Evolutionary conservation across 2,797 vertebrate species (phyloP).

Genomic region (Catamblyrhynchus diadema): DNA sequence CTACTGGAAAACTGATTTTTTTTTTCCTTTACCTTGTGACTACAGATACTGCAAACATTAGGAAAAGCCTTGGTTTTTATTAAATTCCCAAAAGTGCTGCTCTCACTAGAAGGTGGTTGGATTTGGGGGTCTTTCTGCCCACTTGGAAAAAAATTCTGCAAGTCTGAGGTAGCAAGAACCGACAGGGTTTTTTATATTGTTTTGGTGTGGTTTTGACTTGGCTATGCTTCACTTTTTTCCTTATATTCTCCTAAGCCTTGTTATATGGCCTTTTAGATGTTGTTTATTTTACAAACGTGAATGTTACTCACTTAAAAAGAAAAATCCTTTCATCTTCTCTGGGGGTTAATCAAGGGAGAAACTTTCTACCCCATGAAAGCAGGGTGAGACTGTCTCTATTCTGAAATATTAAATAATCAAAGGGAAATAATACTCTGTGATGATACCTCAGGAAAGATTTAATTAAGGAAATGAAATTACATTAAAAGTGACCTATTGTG

Average conservation of each 20-base stretch:
- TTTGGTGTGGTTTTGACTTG: neutral
- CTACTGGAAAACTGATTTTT: neutral
- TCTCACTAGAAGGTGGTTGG: neutral
- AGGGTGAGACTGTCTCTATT: neutral
- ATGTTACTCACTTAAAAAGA: neutral
- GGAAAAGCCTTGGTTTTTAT: neutral
- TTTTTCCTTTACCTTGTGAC: neutral
- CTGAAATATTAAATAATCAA: conserved; percentile 45
- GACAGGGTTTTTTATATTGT: neutral
- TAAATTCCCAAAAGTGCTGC: neutral
- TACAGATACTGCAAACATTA: neutral
- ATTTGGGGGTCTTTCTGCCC: neutral
- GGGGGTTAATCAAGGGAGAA: neutral
- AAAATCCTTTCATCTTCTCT: neutral
- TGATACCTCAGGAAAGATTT: conserved; percentile 25
- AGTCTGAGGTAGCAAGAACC: neutral
- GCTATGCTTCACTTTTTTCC: neutral
- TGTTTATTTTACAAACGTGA: neutral
- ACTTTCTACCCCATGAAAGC: neutral
- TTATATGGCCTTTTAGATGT: neutral
- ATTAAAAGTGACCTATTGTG: conserved; percentile 27
- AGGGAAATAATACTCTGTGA: conserved; percentile 10
- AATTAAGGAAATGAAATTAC: conserved; percentile 54
- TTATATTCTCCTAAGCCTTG: neutral
- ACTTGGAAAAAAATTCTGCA: neutral